These are phyloP conservation scores for Ricordea florida DNA, from an alignment of 92 coral and sea anemone genomes.

Conservation along the genomic window DNA sequence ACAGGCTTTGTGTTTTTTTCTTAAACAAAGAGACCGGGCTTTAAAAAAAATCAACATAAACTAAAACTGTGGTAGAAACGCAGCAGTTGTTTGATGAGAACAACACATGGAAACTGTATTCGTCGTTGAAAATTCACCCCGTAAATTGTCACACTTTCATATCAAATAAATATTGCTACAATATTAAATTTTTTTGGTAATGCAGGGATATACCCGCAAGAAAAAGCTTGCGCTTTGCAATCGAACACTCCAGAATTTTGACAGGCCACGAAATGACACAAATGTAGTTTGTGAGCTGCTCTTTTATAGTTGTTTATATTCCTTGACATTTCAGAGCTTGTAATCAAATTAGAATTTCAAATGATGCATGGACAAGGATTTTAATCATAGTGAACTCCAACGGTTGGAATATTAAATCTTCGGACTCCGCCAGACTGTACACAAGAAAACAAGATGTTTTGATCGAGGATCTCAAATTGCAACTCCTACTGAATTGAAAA, in stretches of 20 bases:
- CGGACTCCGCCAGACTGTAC: neutral
- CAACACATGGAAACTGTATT: neutral
- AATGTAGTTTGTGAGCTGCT: neutral
- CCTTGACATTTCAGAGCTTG: constrained; percentile 5
- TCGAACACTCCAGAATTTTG: too few relatives aligned
- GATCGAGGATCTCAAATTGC: neutral
- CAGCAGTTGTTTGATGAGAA: neutral
- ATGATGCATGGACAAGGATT: constrained; percentile 3
- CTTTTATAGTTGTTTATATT: neutral
- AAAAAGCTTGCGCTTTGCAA: neutral
- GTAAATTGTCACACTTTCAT: neutral
- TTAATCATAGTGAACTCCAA: neutral
- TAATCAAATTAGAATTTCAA: too few relatives aligned
- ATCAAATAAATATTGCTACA: neutral
- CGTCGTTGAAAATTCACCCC: constrained; percentile 1
- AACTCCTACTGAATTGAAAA: too few relatives aligned
- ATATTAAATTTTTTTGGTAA: neutral
- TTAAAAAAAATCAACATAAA: neutral
- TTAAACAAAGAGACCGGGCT: too few relatives aligned
- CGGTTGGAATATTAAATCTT: neutral
- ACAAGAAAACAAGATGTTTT: neutral
- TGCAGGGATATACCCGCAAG: neutral
- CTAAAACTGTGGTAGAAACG: constrained; percentile 1
- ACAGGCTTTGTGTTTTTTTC: too few relatives aligned
- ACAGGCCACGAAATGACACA: constrained; percentile 5